These are phyloP conservation scores for Betta splendens DNA, from an alignment of 2,797 vertebrate species.

Conservation along the genomic window DNA sequence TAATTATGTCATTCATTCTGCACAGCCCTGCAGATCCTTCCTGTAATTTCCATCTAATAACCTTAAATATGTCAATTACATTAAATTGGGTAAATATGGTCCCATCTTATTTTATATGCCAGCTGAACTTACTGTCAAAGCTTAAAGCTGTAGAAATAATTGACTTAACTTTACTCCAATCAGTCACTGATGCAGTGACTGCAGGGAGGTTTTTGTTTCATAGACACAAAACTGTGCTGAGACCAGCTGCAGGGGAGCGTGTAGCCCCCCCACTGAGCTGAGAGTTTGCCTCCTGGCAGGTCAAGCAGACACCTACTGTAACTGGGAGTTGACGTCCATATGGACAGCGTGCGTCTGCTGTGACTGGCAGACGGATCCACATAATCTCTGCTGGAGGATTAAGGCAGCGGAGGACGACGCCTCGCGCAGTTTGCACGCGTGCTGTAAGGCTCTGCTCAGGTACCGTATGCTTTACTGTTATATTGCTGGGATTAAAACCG, in stretches of 20 bases:
- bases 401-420: constrained; percentile 40
- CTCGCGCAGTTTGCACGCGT: neutral
- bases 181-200: too few relatives aligned
- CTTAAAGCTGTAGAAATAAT: too few relatives aligned
- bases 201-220: neutral
- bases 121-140: too few relatives aligned
- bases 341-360: constrained; percentile 23
- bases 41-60: too few relatives aligned
- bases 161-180: too few relatives aligned
- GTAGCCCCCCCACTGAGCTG: neutral
- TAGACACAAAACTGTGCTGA: neutral
- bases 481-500: neutral
- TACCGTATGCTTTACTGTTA: constrained; percentile 30
- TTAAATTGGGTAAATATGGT: too few relatives aligned
- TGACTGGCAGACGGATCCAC: constrained; percentile 44
- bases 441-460: constrained; percentile 20
- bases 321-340: constrained; percentile 35
- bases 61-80: too few relatives aligned
- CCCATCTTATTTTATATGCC: too few relatives aligned
- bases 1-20: too few relatives aligned
- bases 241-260: neutral
- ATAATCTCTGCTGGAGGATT: constrained; percentile 74
- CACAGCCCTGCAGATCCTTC: too few relatives aligned
- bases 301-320: constrained; percentile 21
- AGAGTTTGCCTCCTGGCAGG: constrained; percentile 1